Evolutionary conservation across 2,888 invertebrate genomes (phyloP), one percentile per base, ranked within the genome.

Genomic region (Agriopis marginaria): DNA sequence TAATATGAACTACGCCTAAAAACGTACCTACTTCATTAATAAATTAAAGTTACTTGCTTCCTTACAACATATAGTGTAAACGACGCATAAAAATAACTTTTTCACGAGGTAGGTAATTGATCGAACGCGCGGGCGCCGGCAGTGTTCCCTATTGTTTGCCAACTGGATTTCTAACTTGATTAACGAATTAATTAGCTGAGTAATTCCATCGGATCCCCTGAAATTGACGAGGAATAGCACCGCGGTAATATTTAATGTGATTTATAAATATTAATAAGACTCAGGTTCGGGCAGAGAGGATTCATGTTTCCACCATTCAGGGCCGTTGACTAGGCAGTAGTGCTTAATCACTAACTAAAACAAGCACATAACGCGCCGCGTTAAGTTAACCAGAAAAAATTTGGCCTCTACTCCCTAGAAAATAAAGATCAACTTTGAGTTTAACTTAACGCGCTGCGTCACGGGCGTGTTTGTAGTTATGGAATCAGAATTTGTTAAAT

Each of bases 91-190:
- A 82, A 79, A 79, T 72, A 77, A 77, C 74, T 78, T 81, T 80
- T 79, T 79, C 75, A 77, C 77, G 75, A 70, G 67, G 54, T 72
- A 76, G 73, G 76, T 78, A 77, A 75, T 73, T 73, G 73, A 77
- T 77, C 50, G 71, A 79, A 73, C 75, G 73, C 76, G 44, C 14
- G 14, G 59, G 53, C 42, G 7, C 40, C 40, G 75, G 70, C 79
- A 79, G 83, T 84, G 75, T 77, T 79, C 70, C 77, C 77, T 77
- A 80, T 82, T 86, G 84, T 88, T 85, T 83, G 76, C 81, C 75
- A 81, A 82, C 82, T 77, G 81, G 82, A 86, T 82, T 84, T 81
- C 81, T 82, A 82, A 87, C 80, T 87, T 85, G 84, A 86, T 88
- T 86, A 88, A 77, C 79, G 80, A 84, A 86, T 84, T 86, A 86